Base-by-base conservation (phyloP, 2,113 vertebrate genomes). In the Steatornis caripensis region DNA sequence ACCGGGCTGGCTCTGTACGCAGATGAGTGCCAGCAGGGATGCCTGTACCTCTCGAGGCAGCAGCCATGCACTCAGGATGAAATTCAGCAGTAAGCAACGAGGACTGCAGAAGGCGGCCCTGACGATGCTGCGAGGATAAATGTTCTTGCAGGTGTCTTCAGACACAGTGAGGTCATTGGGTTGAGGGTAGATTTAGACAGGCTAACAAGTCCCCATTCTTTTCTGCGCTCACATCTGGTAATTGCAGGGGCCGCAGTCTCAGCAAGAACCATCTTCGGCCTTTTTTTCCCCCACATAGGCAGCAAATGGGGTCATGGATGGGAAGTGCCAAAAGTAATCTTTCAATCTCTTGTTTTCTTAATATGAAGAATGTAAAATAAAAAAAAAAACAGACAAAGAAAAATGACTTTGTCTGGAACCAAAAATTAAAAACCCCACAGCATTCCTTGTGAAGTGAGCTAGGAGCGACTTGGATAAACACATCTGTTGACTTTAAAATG, bases 401-500 rank as follows among this genome's bases (percentile, higher is more conserved):
- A 72, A 95, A 89, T 60, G 6, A 41, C 30, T 69, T 78, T 76
- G 61, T 83, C 88, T 74, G 86, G 78, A 94, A 95, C 18, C 14
- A 87, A 94, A 89, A 91, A 68, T 48, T 77, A 79, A 88, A 95
- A 92, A 20, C 24, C 75, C 69, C 48, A 91, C 84, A 89, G 30
- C 18, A 36, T 61, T 65, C 62, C 74, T 72, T 66, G 41, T 18
- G 57, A 86, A 79, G 8, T 37, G 62, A 91, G 54, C 62, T 93
- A 75, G 54, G 66, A 89, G 49, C 62, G 87, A 96, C 93, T 92
- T 97, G 69, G 65, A 91, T 80, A 90, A 94, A 92, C 51, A 86
- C 39, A 30, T 51, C 74, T 88, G 80, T 88, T 96, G 88, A 61
- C 78, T 93, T 82, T 55, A 79, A 96, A 92, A 95, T 82, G 49